Base-by-base conservation (phyloP, 2,888 invertebrate species). In the Drosophila cognata region DNA sequence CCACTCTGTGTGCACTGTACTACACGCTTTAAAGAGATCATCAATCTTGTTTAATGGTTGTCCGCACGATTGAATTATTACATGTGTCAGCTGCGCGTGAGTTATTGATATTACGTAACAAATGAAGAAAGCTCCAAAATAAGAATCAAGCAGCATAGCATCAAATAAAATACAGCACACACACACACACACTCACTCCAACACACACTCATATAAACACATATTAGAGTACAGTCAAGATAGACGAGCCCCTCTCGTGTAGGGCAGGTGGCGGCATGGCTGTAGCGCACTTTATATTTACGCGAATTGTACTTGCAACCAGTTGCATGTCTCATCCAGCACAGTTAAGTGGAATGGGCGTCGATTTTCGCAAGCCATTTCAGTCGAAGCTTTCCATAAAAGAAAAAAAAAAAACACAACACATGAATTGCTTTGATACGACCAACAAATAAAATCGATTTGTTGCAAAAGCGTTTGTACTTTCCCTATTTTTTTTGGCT, bases 31-130 rank as follows among this genome's bases (percentile, higher is more conserved):
- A 88, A 87, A 86, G 77, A 78, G 84, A 82, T 90, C 91, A 91
- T 91, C 91, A 91, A 91, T 91, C 91, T 91, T 91, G 79, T 88
- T 91, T 91, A 91, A 91, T 91, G 91, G 91, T 91, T 86, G 84
- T 91, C 88, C 89, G 89, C 88, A 90, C 91, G 90, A 91, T 90
- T 91, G 91, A 91, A 91, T 91, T 91, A 91, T 89, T 90, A 86
- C 90, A 88, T 87, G 89, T 91, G 89, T 91, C 91, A 91, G 91
- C 90, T 90, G 90, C 82, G 84, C 78, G 79, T 84, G 87, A 88
- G 89, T 87, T 87, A 87, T 88, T 88, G 87, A 88, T 88, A 84
- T 82, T 80, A 84, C 75, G 81, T 88, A 88, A 88, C 85, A 85
- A 85, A 88, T 82, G 82, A 86, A 88, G 82, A 84, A 88, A 79